Base-by-base conservation (phyloP, 2,797 vertebrate genomes). In the Scomberomorus guttatus region DNA sequence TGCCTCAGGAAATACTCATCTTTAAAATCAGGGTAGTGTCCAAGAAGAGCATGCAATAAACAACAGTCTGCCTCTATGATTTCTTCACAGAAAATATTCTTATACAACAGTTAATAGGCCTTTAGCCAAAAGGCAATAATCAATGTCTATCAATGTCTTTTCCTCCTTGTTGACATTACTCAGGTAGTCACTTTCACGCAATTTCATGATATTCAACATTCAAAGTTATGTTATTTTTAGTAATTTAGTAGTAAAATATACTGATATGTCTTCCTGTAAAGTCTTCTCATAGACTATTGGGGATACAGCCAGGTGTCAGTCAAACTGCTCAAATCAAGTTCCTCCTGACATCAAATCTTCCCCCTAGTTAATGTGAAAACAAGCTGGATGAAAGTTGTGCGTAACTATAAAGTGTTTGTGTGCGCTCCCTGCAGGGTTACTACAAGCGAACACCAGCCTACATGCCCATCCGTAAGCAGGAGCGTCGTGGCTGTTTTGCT, bases 391-490 rank as follows among this genome's bases (percentile, higher is more conserved):
- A 32, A 11, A 27, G 13, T n/a, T 5, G 17, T 1, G 4, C 29
- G n/a, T 32, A 20, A 44, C 22, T 6, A 6, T 32, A 13, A 0
- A 1, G 4, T 25, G 50, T 77, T 42, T 75, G 25, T 80, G 37
- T 68, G 9, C 20, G 2, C 52, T 13, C 29, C n/a, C 57, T 27
- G 1, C 68, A 98, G 97, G 97, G 97, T 44, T 98, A 98, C 89
- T 98, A 98, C 88, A 95, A 90, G 77, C 96, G 97, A 2, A 97
- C 97, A 0, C 95, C 97, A 0, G 96, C 96, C 58, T 98, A 98
- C 92, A 94, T 98, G 83, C 97, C 97, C 9, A 95, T 98, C 76
- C 94, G 97, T 58, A 94, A 94, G 79, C 93, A 91, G n/a, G 95
- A 97, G 66, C 95, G 95, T 0, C 93, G 14, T 0, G 97, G 97